Percentiles rank a stretch among this genome's conserved stretches.
Evolutionary conservation across 2,888 invertebrate species (phyloP).

Genomic region (Merodon equestris): DNA sequence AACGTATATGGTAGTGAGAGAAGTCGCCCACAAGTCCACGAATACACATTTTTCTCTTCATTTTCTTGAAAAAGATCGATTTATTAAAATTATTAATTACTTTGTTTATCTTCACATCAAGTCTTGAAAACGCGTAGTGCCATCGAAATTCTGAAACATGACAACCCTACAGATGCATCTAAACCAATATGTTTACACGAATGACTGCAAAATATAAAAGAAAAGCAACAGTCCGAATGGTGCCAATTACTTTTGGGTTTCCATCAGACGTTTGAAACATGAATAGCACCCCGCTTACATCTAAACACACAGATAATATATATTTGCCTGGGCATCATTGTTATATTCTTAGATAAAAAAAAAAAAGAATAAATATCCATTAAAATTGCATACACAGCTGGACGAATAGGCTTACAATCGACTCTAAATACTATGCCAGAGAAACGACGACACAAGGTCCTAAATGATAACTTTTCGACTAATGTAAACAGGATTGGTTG

Average conservation of each 20-base stretch:
- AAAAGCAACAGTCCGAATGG: slow-evolving; percentile 22
- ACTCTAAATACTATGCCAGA: slow-evolving; percentile 23
- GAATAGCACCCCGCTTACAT: slow-evolving; percentile 27
- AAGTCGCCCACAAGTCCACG: too few relatives aligned
- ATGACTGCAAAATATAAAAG: slow-evolving; percentile 27
- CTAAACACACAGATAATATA: slow-evolving; percentile 14
- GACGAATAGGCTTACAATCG: slow-evolving; percentile 7
- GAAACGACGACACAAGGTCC: slow-evolving; percentile 15
- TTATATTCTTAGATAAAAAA: slow-evolving; percentile 18
- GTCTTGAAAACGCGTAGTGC: slow-evolving; percentile 8
- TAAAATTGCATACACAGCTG: slow-evolving; percentile 21
- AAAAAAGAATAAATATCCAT: slow-evolving; percentile 1
- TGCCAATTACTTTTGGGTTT: background rate
- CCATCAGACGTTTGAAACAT: background rate
- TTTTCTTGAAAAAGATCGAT: slow-evolving; percentile 10
- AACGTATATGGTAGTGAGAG: too few relatives aligned
- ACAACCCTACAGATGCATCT: too few relatives aligned
- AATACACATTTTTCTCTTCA: too few relatives aligned
- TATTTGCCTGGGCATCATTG: slow-evolving; percentile 14
- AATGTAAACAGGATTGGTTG: slow-evolving; percentile 16
- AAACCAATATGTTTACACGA: too few relatives aligned
- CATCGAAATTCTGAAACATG: too few relatives aligned
- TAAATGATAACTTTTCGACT: slow-evolving; percentile 25
- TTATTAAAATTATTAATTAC: slow-evolving; percentile 7
- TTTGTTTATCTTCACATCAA: slow-evolving; percentile 13